Percentiles rank a stretch among this genome's conserved stretches.
These are phyloP conservation scores for Chymomyza costata DNA, from an alignment of 1,140 invertebrate genomes.

Conservation along the genomic window DNA sequence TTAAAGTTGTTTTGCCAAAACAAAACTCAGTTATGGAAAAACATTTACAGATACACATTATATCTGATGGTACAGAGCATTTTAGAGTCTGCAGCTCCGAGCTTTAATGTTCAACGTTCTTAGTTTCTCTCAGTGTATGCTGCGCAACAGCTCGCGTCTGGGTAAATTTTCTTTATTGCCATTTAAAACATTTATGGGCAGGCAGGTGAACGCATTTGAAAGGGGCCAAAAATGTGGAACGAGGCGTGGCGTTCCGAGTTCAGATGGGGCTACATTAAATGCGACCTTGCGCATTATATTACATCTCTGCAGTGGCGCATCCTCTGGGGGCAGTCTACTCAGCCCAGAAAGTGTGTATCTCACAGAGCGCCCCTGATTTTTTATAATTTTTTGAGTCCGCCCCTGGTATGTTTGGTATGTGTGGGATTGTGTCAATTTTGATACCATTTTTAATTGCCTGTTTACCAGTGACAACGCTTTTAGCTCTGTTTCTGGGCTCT, in stretches of 20 bases:
- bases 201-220: slow-evolving; percentile 55
- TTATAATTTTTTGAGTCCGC: no score
- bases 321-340: neutral
- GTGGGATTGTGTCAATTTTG: slow-evolving; percentile 26
- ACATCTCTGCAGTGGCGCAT: no score
- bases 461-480: slow-evolving; percentile 33
- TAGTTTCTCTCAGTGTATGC: no score
- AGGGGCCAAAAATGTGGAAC: slow-evolving; percentile 54
- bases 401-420: slow-evolving; percentile 3
- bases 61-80: no score
- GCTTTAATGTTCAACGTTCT: no score
- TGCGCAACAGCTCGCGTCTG: no score
- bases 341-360: neutral
- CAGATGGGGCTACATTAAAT: no score
- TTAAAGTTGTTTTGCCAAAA: no score
- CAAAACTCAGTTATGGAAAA: no score
- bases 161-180: slow-evolving; percentile 56
- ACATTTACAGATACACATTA: no score
- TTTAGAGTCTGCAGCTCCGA: no score
- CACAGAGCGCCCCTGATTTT: neutral
- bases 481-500: slow-evolving; percentile 5
- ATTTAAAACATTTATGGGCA: slow-evolving; percentile 68
- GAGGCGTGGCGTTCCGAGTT: slow-evolving; percentile 12
- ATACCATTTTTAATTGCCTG: slow-evolving; percentile 57
- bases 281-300: slow-evolving; percentile 59